Conservation (phyloP, 2,113 vertebrate genomes). For the Fregetta grallaria region DNA sequence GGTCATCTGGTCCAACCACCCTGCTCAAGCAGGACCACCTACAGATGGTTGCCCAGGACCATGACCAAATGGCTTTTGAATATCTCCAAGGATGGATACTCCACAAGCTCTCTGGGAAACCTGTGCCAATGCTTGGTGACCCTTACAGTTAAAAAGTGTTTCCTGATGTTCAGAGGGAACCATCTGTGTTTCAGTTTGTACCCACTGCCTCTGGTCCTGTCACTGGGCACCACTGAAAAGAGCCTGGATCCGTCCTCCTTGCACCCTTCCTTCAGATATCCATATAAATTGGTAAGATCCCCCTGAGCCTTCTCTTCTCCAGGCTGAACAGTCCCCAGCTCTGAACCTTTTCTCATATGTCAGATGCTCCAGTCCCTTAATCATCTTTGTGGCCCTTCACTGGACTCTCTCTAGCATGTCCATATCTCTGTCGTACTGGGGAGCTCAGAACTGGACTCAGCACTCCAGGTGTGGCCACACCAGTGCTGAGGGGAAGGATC, state of each 20-base stretch:
- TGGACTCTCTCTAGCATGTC: neutral
- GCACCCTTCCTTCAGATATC: neutral
- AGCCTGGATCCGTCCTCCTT: neutral
- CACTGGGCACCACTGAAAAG: too few species aligned
- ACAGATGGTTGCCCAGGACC: neutral
- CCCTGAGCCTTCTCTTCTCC: neutral
- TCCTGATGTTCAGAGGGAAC: neutral
- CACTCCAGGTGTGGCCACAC: neutral
- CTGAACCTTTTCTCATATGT: neutral
- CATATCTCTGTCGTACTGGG: neutral
- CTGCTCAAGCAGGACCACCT: neutral
- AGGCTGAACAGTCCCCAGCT: neutral
- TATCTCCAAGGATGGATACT: neutral
- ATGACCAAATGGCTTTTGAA: neutral
- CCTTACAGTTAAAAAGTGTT: neutral
- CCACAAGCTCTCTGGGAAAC: neutral
- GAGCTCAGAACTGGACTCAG: neutral
- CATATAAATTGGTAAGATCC: neutral
- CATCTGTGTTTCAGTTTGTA: neutral
- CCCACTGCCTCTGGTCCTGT: neutral
- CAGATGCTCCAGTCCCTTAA: neutral
- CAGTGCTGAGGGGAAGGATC: neutral
- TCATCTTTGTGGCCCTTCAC: neutral
- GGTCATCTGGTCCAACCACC: neutral
- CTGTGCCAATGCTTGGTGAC: neutral